These are phyloP conservation scores for Cataglyphis altisquamis DNA, from an alignment of 2,888 invertebrate genomes.

Conservation along the genomic window DNA sequence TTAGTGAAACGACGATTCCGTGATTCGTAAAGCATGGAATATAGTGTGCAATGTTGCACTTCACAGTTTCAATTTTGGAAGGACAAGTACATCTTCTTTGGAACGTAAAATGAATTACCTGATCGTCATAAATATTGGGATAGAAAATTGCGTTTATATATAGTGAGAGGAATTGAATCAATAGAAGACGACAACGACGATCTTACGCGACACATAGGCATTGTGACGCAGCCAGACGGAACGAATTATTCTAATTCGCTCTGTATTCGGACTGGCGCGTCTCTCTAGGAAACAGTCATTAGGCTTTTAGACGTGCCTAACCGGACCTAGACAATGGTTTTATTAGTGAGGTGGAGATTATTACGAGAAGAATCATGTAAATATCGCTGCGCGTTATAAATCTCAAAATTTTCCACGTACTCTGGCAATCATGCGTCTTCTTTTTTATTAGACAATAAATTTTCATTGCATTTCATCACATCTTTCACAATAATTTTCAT, in stretches of 20 bases:
- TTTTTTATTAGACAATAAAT: background rate
- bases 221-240: conserved; percentile 79
- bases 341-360: conserved; percentile 68
- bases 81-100: background rate
- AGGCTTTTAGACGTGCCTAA: conserved; percentile 76
- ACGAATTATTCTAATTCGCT: conserved; percentile 83
- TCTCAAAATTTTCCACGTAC: conserved; percentile 35
- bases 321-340: conserved; percentile 78
- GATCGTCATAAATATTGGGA: background rate
- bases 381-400: conserved; percentile 29
- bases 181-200: conserved; percentile 19
- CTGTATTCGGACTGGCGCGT: conserved; percentile 79
- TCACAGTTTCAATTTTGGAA: background rate
- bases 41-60: background rate
- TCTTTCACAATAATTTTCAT: background rate
- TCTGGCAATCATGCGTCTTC: background rate
- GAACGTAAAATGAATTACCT: background rate
- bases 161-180: background rate
- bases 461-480: background rate
- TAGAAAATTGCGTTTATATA: conserved; percentile 11
- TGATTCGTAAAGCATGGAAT: background rate
- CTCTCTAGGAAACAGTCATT: conserved; percentile 81
- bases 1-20: background rate
- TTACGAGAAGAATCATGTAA: conserved; percentile 63
- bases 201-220: conserved; percentile 43